Conservation (phyloP, 1,140 invertebrate genomes). For the Panagrolaimus sp. region DNA sequence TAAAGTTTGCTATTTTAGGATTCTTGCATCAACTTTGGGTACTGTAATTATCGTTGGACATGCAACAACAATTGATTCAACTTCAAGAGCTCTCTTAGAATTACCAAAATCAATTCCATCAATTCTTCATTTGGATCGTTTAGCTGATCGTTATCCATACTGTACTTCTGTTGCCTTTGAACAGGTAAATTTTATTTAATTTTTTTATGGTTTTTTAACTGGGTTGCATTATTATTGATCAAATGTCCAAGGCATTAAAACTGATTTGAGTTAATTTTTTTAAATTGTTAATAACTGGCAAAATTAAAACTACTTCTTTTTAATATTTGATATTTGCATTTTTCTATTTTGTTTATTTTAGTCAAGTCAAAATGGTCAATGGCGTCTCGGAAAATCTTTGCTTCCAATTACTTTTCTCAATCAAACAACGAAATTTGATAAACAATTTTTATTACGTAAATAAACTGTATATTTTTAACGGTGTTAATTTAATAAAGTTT, state of each 20-base stretch:
- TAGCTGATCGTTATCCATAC: slow-evolving; percentile 24
- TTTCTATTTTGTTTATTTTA: too few relatives aligned
- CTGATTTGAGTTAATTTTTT: too few relatives aligned
- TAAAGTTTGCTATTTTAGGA: slow-evolving; percentile 13
- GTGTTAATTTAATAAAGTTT: too few relatives aligned
- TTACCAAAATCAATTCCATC: slow-evolving; percentile 16
- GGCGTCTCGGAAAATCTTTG: background rate
- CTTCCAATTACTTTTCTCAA: slow-evolving; percentile 1
- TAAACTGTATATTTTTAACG: background rate
- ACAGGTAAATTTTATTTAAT: slow-evolving; percentile 16
- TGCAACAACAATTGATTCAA: slow-evolving; percentile 25
- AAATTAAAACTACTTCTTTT: too few relatives aligned
- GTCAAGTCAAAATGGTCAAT: background rate
- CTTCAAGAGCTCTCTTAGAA: slow-evolving; percentile 18
- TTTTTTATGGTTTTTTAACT: background rate
- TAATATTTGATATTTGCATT: too few relatives aligned
- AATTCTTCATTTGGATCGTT: slow-evolving; percentile 11
- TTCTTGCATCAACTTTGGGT: background rate
- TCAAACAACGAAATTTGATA: slow-evolving; percentile 16
- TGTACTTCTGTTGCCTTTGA: slow-evolving; percentile 20
- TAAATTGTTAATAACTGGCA: too few relatives aligned
- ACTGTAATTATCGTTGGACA: slow-evolving; percentile 26
- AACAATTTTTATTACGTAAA: slow-evolving; percentile 13
- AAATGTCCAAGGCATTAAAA: background rate
- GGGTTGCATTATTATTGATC: background rate